A percentile compares a stretch with the other conserved stretches of the same genome.
These are phyloP conservation scores for Drosophila sordidapex DNA, from an alignment of 2,888 invertebrate species.

Conservation along the genomic window DNA sequence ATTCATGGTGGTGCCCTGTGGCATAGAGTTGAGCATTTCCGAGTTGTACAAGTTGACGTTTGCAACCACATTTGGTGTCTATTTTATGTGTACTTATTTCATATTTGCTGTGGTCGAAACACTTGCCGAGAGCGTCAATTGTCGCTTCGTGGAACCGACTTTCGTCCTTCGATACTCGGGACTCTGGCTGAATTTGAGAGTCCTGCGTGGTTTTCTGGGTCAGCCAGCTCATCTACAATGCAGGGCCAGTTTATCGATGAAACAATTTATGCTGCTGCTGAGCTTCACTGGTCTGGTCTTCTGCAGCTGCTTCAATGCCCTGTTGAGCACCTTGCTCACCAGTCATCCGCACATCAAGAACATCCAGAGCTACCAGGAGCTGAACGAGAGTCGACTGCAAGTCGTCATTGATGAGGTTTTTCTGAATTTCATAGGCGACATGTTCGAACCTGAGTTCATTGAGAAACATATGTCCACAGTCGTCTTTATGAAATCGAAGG, in stretches of 20 bases:
- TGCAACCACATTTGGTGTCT: rapidly evolving
- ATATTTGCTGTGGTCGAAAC: slow-evolving; percentile 18
- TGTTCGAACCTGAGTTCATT: slow-evolving; percentile 11
- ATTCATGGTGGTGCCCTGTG: slow-evolving; percentile 53
- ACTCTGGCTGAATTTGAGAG: slow-evolving; percentile 27
- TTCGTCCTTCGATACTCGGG: not conserved
- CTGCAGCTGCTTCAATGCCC: slow-evolving; percentile 10
- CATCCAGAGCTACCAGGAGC: slow-evolving; percentile 38
- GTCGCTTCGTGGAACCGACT: too few relatives aligned
- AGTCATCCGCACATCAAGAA: slow-evolving; percentile 21
- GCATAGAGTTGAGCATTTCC: slow-evolving; percentile 12
- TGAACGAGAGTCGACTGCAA: slow-evolving; percentile 36
- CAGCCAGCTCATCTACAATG: not conserved
- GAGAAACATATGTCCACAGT: not conserved
- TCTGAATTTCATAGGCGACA: not conserved
- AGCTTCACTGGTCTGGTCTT: slow-evolving; percentile 17
- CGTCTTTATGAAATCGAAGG: not conserved
- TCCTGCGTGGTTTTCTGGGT: slow-evolving; percentile 23
- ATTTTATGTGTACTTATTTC: not conserved
- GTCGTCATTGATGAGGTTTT: slow-evolving; percentile 17
- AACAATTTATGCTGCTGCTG: slow-evolving; percentile 4
- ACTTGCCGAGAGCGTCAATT: not conserved
- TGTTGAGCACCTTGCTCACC: slow-evolving; percentile 40
- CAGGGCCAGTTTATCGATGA: not conserved
- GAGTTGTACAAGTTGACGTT: slow-evolving; percentile 20